Conservation (phyloP, 1,140 invertebrate species). For the Drosophila insularis region DNA sequence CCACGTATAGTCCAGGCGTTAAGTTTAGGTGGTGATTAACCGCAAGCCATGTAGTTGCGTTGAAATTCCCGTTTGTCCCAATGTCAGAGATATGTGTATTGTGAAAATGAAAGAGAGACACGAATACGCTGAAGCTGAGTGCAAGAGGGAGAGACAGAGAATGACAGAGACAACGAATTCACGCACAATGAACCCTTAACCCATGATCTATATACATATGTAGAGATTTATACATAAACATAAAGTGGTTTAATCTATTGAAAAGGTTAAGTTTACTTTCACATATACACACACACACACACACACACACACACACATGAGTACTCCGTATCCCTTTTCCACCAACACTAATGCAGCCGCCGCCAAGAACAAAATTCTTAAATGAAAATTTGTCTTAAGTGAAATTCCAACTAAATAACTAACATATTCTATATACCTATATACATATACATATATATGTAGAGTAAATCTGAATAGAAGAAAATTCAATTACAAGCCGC, state of each 20-base stretch:
- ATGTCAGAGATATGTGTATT: background rate
- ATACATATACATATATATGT: slow-evolving; percentile 13
- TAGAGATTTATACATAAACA: background rate
- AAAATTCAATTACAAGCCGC: slow-evolving; percentile 43
- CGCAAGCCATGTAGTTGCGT: slow-evolving; percentile 60
- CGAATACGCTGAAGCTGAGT: slow-evolving; percentile 17
- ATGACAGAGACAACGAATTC: slow-evolving; percentile 62
- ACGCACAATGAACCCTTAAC: slow-evolving; percentile 82
- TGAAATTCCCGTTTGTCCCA: slow-evolving; percentile 21
- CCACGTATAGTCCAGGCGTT: slow-evolving; percentile 99
- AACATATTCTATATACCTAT: slow-evolving; percentile 41
- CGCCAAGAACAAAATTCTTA: slow-evolving; percentile 23
- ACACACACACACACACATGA: background rate
- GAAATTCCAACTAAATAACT: slow-evolving; percentile 60
- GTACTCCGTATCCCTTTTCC: no score
- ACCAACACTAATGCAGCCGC: slow-evolving; percentile 27
- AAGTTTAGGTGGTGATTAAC: slow-evolving; percentile 87
- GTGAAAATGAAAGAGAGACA: slow-evolving; percentile 8
- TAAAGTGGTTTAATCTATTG: slow-evolving; percentile 29
- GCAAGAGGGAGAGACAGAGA: slow-evolving; percentile 28
- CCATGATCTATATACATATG: background rate
- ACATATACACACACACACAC: background rate
- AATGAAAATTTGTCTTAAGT: slow-evolving; percentile 25
- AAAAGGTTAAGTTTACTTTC: slow-evolving; percentile 16
- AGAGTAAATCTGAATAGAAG: slow-evolving; percentile 8